A percentile compares a stretch with the other conserved stretches of the same genome.
Evolutionary conservation across 2,888 invertebrate species (phyloP).

Genomic region (Drosophila stalkeri): DNA sequence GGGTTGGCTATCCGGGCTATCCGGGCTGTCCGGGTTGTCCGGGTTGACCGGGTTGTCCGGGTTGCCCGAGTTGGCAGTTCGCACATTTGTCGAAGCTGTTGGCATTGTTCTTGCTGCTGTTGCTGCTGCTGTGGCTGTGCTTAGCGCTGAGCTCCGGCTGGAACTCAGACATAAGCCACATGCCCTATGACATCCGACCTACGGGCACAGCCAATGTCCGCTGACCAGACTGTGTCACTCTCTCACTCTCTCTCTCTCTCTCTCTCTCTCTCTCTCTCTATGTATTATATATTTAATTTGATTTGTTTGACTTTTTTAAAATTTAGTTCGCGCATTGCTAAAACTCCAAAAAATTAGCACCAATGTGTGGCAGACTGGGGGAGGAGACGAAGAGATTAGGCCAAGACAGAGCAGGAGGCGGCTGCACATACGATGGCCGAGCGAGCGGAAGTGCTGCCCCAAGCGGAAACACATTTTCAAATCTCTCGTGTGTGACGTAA

Average conservation of each 20-base stretch:
- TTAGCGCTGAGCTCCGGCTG: slow-evolving; percentile 6
- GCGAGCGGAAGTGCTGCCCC: slow-evolving; percentile 43
- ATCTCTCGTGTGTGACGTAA: slow-evolving; percentile 64
- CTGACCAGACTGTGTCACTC: not conserved
- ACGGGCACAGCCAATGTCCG: slow-evolving; percentile 4
- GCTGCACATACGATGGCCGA: slow-evolving; percentile 26
- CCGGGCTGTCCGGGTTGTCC: not conserved
- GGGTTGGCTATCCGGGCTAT: not conserved
- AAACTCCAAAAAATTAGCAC: slow-evolving; percentile 18
- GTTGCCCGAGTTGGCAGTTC: slow-evolving; percentile 1
- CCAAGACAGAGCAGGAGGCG: slow-evolving; percentile 19
- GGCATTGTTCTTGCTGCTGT: slow-evolving; percentile 6
- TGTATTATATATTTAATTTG: slow-evolving; percentile 46
- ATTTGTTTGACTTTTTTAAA: slow-evolving; percentile 41
- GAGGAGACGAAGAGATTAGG: not conserved
- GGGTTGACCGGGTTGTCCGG: not conserved
- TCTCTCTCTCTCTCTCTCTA: not conserved
- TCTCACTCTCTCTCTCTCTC: not conserved
- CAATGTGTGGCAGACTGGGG: not conserved
- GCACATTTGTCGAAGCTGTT: slow-evolving; percentile 19
- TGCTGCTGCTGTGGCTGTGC: not conserved
- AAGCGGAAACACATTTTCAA: slow-evolving; percentile 57
- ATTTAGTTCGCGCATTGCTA: slow-evolving; percentile 9
- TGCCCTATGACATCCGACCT: slow-evolving; percentile 10
- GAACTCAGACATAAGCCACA: not conserved